These are phyloP conservation scores for Lemur catta DNA, from an alignment of 2,797 vertebrate species.

Conservation along the genomic window DNA sequence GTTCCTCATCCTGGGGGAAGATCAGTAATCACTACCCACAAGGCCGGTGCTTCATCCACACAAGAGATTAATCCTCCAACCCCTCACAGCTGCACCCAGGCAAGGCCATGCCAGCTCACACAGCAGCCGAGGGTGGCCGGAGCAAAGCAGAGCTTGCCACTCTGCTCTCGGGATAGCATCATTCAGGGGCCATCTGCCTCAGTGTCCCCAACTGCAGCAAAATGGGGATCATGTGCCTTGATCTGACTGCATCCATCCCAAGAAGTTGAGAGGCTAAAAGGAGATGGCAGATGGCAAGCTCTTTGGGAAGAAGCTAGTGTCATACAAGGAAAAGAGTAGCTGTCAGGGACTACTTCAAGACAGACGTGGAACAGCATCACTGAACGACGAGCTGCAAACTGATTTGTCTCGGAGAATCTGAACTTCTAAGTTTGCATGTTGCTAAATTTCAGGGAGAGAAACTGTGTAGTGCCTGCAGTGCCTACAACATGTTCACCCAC, in stretches of 20 bases:
- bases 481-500: fast-evolving
- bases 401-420: not conserved
- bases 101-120: not conserved
- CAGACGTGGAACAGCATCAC: not conserved
- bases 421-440: not conserved
- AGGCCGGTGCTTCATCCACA: not conserved
- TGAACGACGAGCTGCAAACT: not conserved
- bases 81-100: not conserved
- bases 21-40: not conserved
- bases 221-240: not conserved
- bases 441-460: not conserved
- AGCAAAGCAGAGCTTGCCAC: not conserved
- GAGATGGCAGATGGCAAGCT: not conserved
- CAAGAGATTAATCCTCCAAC: fast-evolving
- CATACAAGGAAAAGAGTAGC: not conserved
- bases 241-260: not conserved
- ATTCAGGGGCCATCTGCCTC: not conserved
- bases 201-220: not conserved
- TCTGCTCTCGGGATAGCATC: not conserved
- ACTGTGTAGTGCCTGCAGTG: not conserved
- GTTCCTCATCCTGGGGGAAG: not conserved
- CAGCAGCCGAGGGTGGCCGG: not conserved
- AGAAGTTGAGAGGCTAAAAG: not conserved
- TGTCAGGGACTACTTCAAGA: not conserved
- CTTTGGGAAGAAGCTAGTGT: slow-evolving; percentile 55